Evolutionary conservation across 92 coral and sea anemone species (phyloP).

Genomic region (Diadumene lineata): DNA sequence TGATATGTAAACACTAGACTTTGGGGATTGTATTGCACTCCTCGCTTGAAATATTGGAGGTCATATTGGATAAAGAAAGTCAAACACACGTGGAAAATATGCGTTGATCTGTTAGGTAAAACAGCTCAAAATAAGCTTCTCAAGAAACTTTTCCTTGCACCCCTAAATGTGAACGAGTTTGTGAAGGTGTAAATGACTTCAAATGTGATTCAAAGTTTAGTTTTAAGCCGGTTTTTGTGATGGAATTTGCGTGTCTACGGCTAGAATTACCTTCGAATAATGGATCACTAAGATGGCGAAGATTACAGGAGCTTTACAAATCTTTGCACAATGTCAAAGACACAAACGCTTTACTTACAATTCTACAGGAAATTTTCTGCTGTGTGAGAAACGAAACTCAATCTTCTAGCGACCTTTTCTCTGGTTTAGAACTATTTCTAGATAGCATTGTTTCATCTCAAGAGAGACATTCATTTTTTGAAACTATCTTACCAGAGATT

Average conservation of each 20-base stretch:
- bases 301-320: constrained; percentile 55
- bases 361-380: constrained; percentile 47
- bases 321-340: constrained; percentile 34
- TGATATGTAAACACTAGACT: neutral
- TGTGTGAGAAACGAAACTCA: constrained; percentile 39
- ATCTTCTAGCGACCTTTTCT: constrained; percentile 34
- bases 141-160: neutral
- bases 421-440: constrained; percentile 66
- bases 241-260: constrained; percentile 13
- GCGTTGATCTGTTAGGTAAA: neutral
- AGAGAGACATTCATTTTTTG: constrained; percentile 54
- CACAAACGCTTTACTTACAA: constrained; percentile 23
- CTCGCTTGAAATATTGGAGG: neutral
- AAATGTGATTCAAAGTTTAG: neutral
- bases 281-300: constrained; percentile 51
- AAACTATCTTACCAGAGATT: constrained; percentile 56
- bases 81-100: neutral
- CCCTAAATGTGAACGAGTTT: neutral
- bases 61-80: neutral
- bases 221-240: constrained; percentile 11
- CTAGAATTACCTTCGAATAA: constrained; percentile 53
- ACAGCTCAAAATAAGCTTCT: neutral
- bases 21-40: constrained; percentile 5
- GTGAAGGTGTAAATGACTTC: neutral
- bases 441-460: constrained; percentile 45